These are phyloP conservation scores for Microctonus hyperodae DNA, from an alignment of 2,888 invertebrate species.

Conservation along the genomic window DNA sequence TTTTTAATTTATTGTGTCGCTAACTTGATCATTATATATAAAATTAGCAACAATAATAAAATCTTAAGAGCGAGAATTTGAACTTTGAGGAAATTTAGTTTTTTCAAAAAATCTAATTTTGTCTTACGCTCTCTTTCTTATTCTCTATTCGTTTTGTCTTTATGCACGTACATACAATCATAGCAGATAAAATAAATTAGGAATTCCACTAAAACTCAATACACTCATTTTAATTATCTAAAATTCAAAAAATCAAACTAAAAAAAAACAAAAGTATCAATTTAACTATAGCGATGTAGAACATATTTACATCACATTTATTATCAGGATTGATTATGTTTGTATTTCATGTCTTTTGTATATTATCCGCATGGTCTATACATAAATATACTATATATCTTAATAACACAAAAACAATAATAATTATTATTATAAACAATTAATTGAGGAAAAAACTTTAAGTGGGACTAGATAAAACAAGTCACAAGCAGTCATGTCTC, in stretches of 20 bases:
- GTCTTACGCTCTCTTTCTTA: neutral
- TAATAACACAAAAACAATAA: neutral
- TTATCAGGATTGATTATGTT: neutral
- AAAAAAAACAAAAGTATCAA: neutral
- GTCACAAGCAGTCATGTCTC: slow-evolving; percentile 24
- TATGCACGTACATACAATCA: neutral
- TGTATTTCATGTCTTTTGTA: neutral
- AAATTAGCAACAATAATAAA: slow-evolving; percentile 44
- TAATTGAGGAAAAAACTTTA: neutral
- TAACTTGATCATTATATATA: slow-evolving; percentile 39
- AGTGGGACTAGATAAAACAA: slow-evolving; percentile 26
- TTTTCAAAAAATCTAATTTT: neutral
- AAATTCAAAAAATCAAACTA: neutral
- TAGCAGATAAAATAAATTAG: neutral
- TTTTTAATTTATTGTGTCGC: neutral
- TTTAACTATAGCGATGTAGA: neutral
- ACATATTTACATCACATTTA: neutral
- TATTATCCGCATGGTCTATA: neutral
- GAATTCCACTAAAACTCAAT: neutral
- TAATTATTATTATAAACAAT: slow-evolving; percentile 11
- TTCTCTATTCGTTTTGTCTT: neutral
- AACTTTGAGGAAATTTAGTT: slow-evolving; percentile 49
- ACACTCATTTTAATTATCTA: neutral
- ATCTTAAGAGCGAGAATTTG: slow-evolving; percentile 59
- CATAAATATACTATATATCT: neutral